Base-by-base conservation (phyloP, 2,888 invertebrate genomes). In the Piscicola geometra region DNA sequence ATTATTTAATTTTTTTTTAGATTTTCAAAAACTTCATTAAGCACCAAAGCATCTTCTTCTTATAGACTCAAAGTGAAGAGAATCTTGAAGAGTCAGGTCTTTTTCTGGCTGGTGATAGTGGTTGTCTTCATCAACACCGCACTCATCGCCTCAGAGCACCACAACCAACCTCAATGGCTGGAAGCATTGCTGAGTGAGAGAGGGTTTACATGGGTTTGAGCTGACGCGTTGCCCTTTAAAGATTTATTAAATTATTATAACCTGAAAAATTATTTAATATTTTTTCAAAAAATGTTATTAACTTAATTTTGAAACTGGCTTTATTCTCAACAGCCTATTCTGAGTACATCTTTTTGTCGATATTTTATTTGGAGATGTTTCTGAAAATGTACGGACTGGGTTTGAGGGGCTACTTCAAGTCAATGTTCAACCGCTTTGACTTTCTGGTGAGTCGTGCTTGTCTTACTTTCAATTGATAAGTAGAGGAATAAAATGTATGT, bases 81-180 rank as follows among this genome's bases (percentile, higher is more conserved):
- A 85, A 91, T 93, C 81, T 95, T 98, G 83, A 98, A 98, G 88
- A 93, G 94, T 81, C 97, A 98, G 87, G 91, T 93, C 89, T 99
- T 98, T 88, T 99, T 98, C 88, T 99, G 99, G 99, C 92, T 93
- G 86, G 98, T 99, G 86, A 99, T 99, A 85, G 92, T 98, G 82
- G 90, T 99, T 85, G 99, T 99, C 86, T 94, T 98, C 88, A 91
- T 99, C 87, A 99, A 99, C 88, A 99, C 99, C 79, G 91, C 93
- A 83, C 97, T 96, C 87, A 97, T 98, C 80, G 97, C 99, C 79
- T 94, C 96, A 79, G 99, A 99, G 87, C 98, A 94, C 87, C 94
- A 99, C 86, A 91, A 90, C 81, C 99, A 99, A 89, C 96, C 97
- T 68, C 86, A 89, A 81, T 99, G 93, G 92, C 90, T 99, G 84